Evolutionary conservation across 2,113 vertebrate genomes (phyloP).

Genomic region (Gymnogyps californianus): DNA sequence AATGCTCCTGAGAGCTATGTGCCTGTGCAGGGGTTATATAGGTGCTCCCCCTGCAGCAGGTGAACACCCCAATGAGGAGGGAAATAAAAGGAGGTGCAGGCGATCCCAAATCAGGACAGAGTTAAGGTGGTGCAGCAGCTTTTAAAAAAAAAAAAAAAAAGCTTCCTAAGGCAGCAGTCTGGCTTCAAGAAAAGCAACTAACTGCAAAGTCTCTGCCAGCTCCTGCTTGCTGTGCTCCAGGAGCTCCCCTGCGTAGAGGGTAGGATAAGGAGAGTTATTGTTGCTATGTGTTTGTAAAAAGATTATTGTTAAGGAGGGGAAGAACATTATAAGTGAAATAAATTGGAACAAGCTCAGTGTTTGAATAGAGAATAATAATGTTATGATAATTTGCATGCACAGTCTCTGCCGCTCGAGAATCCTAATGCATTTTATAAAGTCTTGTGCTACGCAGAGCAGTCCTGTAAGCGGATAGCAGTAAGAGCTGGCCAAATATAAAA

Average conservation of each 20-base stretch:
- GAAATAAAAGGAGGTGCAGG: not conserved
- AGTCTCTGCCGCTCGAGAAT: not conserved
- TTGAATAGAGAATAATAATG: not conserved
- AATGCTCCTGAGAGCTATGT: rapidly evolving
- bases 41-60: not conserved
- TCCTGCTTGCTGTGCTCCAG: not conserved
- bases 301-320: not conserved
- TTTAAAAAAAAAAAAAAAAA: not conserved
- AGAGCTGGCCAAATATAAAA: not conserved
- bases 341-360: not conserved
- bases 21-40: rapidly evolving
- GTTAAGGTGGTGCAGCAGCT: not conserved
- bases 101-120: not conserved
- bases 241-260: not conserved
- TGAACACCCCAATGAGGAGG: not conserved
- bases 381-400: not conserved
- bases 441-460: not conserved
- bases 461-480: not conserved
- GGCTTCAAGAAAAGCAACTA: not conserved
- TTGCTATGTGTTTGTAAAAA: not conserved
- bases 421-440: not conserved
- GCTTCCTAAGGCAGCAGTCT: not conserved
- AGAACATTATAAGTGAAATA: not conserved
- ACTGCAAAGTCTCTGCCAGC: not conserved
- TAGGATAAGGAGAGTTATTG: not conserved